These are phyloP conservation scores for Rachycentron canadum DNA, from an alignment of 2,797 vertebrate species.

Conservation along the genomic window DNA sequence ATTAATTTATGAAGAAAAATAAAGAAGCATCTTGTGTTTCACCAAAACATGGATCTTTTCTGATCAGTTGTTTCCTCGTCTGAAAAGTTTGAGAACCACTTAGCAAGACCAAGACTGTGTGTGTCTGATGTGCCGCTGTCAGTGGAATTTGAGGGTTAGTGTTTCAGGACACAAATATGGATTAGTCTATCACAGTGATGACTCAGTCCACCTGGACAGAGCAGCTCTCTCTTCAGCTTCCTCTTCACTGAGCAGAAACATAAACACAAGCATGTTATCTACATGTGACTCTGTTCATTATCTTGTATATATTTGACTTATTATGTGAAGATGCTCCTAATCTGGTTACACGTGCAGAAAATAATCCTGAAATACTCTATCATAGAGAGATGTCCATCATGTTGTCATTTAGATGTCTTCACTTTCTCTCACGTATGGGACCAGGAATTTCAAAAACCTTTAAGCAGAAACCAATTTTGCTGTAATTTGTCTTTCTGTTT, in stretches of 20 bases:
- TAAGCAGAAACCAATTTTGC: neutral
- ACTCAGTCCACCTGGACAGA: slow-evolving; percentile 15
- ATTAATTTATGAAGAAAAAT: too few species aligned
- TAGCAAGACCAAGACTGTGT: slow-evolving; percentile 58
- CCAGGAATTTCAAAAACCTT: neutral
- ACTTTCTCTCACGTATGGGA: neutral
- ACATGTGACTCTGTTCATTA: slow-evolving; percentile 37
- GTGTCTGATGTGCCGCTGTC: slow-evolving; percentile 59
- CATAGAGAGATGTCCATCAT: slow-evolving; percentile 16
- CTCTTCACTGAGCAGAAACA: slow-evolving; percentile 29
- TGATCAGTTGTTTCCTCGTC: too few species aligned
- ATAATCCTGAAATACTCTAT: slow-evolving; percentile 7
- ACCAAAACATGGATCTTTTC: neutral
- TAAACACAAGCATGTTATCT: slow-evolving; percentile 47
- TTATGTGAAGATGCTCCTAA: slow-evolving; percentile 34
- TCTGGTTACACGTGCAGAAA: slow-evolving; percentile 52
- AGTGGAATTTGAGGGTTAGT: slow-evolving; percentile 36
- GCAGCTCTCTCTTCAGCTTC: neutral
- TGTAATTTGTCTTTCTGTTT: neutral
- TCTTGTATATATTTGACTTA: neutral
- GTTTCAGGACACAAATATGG: slow-evolving; percentile 42
- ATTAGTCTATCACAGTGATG: slow-evolving; percentile 24
- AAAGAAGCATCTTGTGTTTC: neutral
- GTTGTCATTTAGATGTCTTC: too few species aligned
- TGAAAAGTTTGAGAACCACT: neutral